Evolutionary conservation across 2,113 vertebrate species (phyloP).

Genomic region (Machaerirhynchus nigripectus): DNA sequence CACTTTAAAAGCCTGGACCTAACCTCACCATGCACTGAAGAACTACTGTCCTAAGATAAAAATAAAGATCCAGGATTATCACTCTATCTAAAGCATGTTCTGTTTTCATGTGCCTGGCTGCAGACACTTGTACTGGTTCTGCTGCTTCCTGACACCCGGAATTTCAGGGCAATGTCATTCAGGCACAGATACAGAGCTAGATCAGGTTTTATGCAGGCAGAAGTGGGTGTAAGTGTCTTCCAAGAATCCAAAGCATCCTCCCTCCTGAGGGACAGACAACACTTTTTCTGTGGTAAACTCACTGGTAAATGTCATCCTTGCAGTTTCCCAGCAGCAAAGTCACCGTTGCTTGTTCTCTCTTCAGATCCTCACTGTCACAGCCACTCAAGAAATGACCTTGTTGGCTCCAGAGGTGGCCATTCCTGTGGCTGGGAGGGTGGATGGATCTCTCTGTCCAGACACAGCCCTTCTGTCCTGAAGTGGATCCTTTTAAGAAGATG

Average conservation of each 20-base stretch:
- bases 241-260: not conserved
- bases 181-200: not conserved
- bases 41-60: not conserved
- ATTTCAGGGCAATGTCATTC: not conserved
- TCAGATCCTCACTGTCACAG: not conserved
- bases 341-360: fast-evolving
- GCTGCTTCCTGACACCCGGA: not conserved
- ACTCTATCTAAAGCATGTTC: not conserved
- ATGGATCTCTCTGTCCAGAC: not conserved
- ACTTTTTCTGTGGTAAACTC: not conserved
- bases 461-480: not conserved
- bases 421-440: not conserved
- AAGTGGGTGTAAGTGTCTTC: not conserved
- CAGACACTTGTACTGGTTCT: not conserved
- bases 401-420: not conserved
- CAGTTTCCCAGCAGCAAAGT: not conserved
- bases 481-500: not conserved
- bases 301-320: not conserved
- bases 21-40: not conserved
- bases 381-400: not conserved
- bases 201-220: not conserved
- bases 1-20: not conserved
- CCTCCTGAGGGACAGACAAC: not conserved
- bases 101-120: not conserved
- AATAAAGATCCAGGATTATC: not conserved